Base-by-base conservation (phyloP, 1,140 invertebrate genomes). In the Vanessa tameamea region DNA sequence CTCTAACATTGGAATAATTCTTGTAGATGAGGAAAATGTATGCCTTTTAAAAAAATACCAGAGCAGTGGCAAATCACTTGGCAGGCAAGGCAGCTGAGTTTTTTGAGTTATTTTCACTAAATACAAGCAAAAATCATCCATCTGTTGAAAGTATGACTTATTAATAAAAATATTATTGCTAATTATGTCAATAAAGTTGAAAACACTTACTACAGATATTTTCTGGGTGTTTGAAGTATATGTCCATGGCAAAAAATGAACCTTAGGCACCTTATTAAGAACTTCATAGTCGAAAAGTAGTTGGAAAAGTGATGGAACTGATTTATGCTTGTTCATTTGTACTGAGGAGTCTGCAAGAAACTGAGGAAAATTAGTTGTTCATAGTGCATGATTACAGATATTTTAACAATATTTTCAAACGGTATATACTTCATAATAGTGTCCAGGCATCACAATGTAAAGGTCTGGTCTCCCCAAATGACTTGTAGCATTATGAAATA, bases 31-130 rank as follows among this genome's bases (percentile, higher is more conserved):
- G 64, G 93, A 94, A 23, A 93, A 87, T 77, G 94, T 92, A 78
- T 95, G 93, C 51, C 94, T 94, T 74, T 94, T 93, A 31, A 95
- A 94, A 76, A 95, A 95, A 79, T 94, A 95, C 93, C 94, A 95
- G 2, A 95, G 81, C 3, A 94, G 86, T 20, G 93, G 90, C 48
- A 95, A 74, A 78, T 95, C 92, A 51, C 91, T 90, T 0, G 88
- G 68, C 14, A 85, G 81, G 61, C 93, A 94, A 4, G 94, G 93
- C 2, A 94, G 78, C 71, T 93, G 89, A 15, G 87, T 82, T 23
- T 94, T 93, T 48, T 93, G 93, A 47, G 89, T 90, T 66, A 95
- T 93, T 74, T 94, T 94, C 0, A 95, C 91, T 59, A 95, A 81
- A 76, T 94, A 94, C 48, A 95, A 76, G 59, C 88, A 91, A 48